Evolutionary conservation across 1,140 invertebrate genomes (phyloP).

Genomic region (Drosophila ironensis): DNA sequence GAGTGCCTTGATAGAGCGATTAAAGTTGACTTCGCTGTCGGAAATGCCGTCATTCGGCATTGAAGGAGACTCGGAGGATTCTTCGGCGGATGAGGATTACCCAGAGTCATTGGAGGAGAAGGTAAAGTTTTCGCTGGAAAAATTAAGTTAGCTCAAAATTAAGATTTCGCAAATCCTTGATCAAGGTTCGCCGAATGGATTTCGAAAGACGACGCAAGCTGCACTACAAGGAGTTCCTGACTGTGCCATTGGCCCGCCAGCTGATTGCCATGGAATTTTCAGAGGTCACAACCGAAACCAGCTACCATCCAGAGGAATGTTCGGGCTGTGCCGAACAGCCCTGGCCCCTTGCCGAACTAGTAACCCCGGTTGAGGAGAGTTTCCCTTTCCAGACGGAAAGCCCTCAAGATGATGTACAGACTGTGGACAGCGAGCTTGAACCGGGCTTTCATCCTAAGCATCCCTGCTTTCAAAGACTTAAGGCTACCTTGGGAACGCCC

Average conservation of each 20-base stretch:
- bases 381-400: no score
- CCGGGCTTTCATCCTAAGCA: conserved; percentile 37
- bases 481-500: conserved; percentile 4
- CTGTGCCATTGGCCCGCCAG: conserved; percentile 51
- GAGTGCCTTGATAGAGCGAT: conserved; percentile 87
- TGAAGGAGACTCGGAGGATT: conserved; percentile 57
- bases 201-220: conserved; percentile 58
- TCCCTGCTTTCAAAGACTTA: conserved; percentile 48
- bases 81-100: conserved; percentile 59
- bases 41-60: conserved; percentile 60
- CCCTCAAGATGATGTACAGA: no score
- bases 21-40: conserved; percentile 81
- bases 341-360: no score
- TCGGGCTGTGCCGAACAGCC: no score
- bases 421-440: background rate
- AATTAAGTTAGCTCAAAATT: background rate
- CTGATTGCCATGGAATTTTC: conserved; percentile 53
- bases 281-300: background rate
- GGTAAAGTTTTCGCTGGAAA: background rate
- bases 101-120: conserved; percentile 58
- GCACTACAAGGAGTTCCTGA: conserved; percentile 57
- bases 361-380: no score
- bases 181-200: conserved; percentile 33
- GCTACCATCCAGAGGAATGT: background rate
- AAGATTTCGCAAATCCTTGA: background rate